Percentiles rank a stretch among this genome's conserved stretches.
Conservation (phyloP, 1,140 invertebrate species). For the Drosophila yakuba region DNA sequence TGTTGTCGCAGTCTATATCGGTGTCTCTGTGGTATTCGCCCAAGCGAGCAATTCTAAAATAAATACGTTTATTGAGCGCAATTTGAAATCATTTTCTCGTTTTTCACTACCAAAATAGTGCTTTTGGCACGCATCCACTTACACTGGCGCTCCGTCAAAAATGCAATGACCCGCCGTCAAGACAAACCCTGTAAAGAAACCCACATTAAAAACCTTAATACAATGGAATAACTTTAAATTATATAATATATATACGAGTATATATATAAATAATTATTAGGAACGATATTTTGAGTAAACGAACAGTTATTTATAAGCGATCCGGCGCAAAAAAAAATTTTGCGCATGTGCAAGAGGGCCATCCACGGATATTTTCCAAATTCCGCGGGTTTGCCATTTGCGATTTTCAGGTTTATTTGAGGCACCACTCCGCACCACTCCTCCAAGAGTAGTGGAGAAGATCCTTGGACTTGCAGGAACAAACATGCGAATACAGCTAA, state of each 20-base stretch:
- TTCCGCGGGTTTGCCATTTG: not conserved
- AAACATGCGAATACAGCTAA: not conserved
- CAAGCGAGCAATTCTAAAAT: not conserved
- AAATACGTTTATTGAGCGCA: too few species aligned
- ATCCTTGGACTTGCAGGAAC: not conserved
- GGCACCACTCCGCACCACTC: not conserved
- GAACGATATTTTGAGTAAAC: not conserved
- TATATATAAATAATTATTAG: too few species aligned
- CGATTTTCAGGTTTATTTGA: not conserved
- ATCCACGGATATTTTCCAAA: conserved; percentile 19
- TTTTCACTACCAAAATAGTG: not conserved
- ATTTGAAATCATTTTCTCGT: too few species aligned
- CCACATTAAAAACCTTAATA: too few species aligned
- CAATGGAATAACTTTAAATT: too few species aligned
- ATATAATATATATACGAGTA: too few species aligned
- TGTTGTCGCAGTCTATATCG: not conserved
- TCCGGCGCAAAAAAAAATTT: not conserved
- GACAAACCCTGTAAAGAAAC: conserved; percentile 6
- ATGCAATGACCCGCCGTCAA: conserved; percentile 18
- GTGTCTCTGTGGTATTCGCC: not conserved
- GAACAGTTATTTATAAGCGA: conserved; percentile 7
- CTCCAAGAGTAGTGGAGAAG: not conserved
- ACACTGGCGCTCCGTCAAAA: not conserved
- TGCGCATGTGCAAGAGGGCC: not conserved
- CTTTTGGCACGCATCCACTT: not conserved